Evolutionary conservation across 2,888 invertebrate species (phyloP), one percentile per base, ranked within the genome.

Genomic region (Herminia tarsipennalis): DNA sequence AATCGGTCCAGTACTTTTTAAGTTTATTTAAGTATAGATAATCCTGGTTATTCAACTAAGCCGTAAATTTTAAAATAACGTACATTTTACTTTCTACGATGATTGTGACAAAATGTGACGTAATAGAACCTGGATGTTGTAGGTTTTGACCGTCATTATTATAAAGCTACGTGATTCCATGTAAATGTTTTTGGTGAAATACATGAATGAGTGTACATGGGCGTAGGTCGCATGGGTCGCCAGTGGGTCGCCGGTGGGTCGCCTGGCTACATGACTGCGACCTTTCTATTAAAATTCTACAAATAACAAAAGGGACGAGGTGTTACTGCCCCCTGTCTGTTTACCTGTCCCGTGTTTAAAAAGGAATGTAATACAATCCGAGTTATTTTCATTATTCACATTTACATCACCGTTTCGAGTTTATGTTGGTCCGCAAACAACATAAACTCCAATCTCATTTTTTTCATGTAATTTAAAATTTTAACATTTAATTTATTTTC

Each of bases 201-300:
- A 69, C 59, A 60, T 59, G 56, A 60, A 61, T 43, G 44, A 56
- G 37, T 49, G 52, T 48, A n/a, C n/a, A n/a, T 53, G 49, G 37
- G 30, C 22, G 35, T 34, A 24, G 38, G 47, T 33, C 35, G 43
- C 24, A 34, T 35, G 34, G 30, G 25, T n/a, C n/a, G n/a, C n/a
- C n/a, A n/a, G n/a, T n/a, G n/a, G n/a, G n/a, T n/a, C n/a, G n/a
- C n/a, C n/a, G n/a, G n/a, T n/a, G n/a, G n/a, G n/a, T n/a, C n/a
- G n/a, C n/a, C n/a, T n/a, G 55, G 54, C 47, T 52, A 55, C 63
- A 65, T 70, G 70, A 70, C 67, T 56, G 54, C 56, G 68, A 79
- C 74, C 80, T 81, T 88, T 85, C 83, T 84, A 88, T 87, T 88
- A 87, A 88, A 88, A 89, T 88, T 88, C 83, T 83, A 81, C 81